Percentiles rank a stretch among this genome's conserved stretches.
These are phyloP conservation scores for Chrysolina haemoptera DNA, from an alignment of 2,888 invertebrate genomes.

Conservation along the genomic window DNA sequence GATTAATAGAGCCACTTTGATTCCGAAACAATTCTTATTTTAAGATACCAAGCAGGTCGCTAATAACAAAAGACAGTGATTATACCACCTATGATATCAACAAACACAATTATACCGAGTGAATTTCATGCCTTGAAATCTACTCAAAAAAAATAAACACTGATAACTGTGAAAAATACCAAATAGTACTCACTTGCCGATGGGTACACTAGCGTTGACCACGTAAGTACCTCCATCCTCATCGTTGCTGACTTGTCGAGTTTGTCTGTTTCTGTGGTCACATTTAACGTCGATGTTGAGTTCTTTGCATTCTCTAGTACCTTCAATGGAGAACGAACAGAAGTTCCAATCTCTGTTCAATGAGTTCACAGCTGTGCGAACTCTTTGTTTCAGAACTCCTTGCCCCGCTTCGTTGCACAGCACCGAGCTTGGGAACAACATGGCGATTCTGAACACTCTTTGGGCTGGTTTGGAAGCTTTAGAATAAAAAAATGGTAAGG, in stretches of 20 bases:
- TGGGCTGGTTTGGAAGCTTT: constrained; percentile 91
- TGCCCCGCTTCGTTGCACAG: constrained; percentile 96
- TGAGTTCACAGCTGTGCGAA: constrained; percentile 89
- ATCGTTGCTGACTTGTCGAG: constrained; percentile 75
- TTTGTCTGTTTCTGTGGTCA: constrained; percentile 82
- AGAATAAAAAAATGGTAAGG: neutral
- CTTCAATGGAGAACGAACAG: constrained; percentile 92
- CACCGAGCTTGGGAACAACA: constrained; percentile 97
- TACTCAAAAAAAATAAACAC: neutral
- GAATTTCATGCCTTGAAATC: neutral
- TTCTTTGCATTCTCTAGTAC: constrained; percentile 91
- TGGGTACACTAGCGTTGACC: constrained; percentile 85
- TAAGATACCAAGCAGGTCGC: neutral
- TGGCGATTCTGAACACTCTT: constrained; percentile 91
- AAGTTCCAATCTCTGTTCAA: constrained; percentile 97
- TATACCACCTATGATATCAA: neutral
- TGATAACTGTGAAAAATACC: neutral
- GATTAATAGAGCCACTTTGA: too few relatives aligned
- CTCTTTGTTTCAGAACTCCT: constrained; percentile 90
- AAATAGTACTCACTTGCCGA: constrained; percentile 82
- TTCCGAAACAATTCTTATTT: neutral
- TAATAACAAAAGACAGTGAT: neutral
- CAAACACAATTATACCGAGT: neutral
- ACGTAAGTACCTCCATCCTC: constrained; percentile 87
- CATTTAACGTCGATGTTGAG: constrained; percentile 93